phyloP scores from a whole-genome alignment of 2,888 invertebrate species.

The Cybosia mesomella region DNA sequence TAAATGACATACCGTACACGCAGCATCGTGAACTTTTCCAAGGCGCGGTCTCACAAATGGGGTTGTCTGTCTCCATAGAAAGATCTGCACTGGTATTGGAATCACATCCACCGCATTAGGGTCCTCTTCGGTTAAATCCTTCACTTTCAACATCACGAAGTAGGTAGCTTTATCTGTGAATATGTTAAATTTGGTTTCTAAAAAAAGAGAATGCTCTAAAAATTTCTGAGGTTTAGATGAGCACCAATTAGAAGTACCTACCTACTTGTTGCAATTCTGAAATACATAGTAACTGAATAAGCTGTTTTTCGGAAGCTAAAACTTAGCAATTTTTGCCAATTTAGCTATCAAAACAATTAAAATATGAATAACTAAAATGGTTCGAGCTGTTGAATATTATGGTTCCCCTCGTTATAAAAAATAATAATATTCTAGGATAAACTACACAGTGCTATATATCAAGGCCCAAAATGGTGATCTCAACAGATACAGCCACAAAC shows the following conservation, averaged over 20 bases:
- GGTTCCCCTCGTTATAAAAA: not conserved
- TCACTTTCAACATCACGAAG: conserved; percentile 59
- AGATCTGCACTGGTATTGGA: conserved; percentile 98
- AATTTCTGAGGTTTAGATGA: too few relatives aligned
- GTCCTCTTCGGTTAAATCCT: conserved; percentile 85
- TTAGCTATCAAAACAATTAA: not conserved
- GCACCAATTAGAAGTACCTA: too few relatives aligned
- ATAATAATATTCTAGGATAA: not conserved
- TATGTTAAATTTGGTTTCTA: not conserved
- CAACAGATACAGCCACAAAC: not conserved
- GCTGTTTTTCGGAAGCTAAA: too few relatives aligned
- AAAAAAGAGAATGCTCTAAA: not conserved
- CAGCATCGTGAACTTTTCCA: conserved; percentile 98
- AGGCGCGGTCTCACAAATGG: conserved; percentile 98
- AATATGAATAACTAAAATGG: not conserved
- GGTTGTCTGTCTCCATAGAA: conserved; percentile 98
- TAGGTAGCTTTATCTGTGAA: not conserved
- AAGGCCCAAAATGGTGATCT: not conserved
- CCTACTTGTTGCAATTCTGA: too few relatives aligned
- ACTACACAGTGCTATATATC: not conserved
- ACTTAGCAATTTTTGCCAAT: too few relatives aligned
- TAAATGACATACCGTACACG: conserved; percentile 94
- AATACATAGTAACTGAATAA: too few relatives aligned
- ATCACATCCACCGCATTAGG: conserved; percentile 91
- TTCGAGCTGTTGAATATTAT: not conserved